phyloP scores from a whole-genome alignment of 1,140 invertebrate species.

The Stratiolaelaps scimitus region DNA sequence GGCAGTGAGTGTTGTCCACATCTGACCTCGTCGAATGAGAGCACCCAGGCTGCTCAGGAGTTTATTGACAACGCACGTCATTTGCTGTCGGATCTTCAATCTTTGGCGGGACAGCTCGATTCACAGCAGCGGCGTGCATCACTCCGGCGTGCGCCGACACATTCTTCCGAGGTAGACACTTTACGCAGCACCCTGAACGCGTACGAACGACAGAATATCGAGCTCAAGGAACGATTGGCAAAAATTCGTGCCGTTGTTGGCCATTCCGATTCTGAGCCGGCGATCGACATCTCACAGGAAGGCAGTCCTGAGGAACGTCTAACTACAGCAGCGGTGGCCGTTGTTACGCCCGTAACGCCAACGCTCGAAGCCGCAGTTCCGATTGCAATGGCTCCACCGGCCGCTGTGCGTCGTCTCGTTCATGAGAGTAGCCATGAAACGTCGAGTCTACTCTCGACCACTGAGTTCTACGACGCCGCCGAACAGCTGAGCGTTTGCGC shows the following conservation, averaged over 20 bases:
- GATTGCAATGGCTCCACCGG: neutral
- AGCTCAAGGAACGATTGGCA: slow-evolving; percentile 51
- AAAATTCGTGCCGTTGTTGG: slow-evolving; percentile 47
- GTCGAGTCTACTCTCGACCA: slow-evolving; percentile 61
- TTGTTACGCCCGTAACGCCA: neutral
- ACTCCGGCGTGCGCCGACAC: neutral
- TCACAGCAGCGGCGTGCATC: slow-evolving; percentile 10
- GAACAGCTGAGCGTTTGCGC: slow-evolving; percentile 45
- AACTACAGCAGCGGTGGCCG: neutral
- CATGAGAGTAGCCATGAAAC: slow-evolving; percentile 42
- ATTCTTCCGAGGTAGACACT: slow-evolving; percentile 36
- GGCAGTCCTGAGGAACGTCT: too few relatives aligned
- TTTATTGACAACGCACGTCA: slow-evolving; percentile 2
- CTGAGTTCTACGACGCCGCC: slow-evolving; percentile 71
- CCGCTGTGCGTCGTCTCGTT: neutral
- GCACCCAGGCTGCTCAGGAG: neutral
- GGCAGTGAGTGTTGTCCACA: neutral
- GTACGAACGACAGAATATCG: slow-evolving; percentile 49
- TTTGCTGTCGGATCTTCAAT: neutral
- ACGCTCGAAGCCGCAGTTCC: neutral
- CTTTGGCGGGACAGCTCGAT: slow-evolving; percentile 4
- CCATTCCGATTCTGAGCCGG: too few relatives aligned
- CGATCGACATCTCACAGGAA: too few relatives aligned
- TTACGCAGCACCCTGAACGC: slow-evolving; percentile 45
- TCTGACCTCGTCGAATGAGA: neutral